These are phyloP conservation scores for Pluvialis apricaria DNA, from an alignment of 2,113 vertebrate species.

Conservation along the genomic window DNA sequence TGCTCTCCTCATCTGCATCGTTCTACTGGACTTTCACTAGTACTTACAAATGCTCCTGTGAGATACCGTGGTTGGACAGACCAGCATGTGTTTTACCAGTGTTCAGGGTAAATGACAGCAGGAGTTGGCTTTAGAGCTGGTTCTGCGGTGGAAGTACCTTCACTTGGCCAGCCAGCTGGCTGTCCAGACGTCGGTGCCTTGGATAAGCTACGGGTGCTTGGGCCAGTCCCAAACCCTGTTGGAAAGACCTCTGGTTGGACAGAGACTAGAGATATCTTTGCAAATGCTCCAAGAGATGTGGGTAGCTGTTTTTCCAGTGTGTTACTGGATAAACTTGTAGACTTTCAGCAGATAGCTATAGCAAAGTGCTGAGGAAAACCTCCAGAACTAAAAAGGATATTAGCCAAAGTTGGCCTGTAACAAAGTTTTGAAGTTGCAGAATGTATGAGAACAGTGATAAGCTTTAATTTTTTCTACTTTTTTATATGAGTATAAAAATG, in stretches of 20 bases:
- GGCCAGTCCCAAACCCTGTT: background rate
- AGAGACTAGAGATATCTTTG: background rate
- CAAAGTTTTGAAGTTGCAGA: background rate
- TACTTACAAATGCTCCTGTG: background rate
- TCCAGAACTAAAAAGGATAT: background rate
- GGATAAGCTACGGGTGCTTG: background rate
- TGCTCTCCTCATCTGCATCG: background rate
- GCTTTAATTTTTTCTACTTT: background rate
- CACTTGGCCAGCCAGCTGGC: no score
- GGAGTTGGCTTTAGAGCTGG: background rate
- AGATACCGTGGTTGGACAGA: background rate
- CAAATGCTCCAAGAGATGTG: no score
- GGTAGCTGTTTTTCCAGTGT: background rate
- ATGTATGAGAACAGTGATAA: background rate
- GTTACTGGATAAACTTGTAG: background rate
- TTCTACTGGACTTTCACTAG: background rate
- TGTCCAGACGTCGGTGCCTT: background rate
- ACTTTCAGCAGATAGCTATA: background rate
- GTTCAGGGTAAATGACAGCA: background rate
- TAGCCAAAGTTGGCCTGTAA: background rate
- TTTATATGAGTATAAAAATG: background rate
- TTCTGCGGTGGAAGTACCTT: background rate
- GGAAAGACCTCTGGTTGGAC: background rate
- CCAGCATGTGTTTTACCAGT: background rate
- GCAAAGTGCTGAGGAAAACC: background rate